Conservation (phyloP, 2,113 vertebrate genomes). For the Lepus timidus region DNA sequence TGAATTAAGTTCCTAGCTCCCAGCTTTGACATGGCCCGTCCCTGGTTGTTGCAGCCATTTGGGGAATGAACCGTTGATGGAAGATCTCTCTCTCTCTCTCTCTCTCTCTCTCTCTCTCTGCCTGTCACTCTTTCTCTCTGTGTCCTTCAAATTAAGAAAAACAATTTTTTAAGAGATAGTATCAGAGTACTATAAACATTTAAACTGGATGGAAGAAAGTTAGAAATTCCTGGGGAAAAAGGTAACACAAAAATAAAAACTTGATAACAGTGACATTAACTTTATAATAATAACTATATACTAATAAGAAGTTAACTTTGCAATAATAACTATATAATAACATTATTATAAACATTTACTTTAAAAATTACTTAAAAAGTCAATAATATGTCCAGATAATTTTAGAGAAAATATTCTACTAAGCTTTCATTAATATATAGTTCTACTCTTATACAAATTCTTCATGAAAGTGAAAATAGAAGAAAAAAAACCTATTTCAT, state of each 20-base stretch:
- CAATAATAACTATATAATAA: too few relatives aligned
- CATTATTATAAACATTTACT: too few relatives aligned
- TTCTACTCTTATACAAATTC: neutral
- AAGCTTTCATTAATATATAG: neutral
- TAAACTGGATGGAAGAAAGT: neutral
- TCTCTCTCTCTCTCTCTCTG: too few relatives aligned
- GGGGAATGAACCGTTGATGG: too few relatives aligned
- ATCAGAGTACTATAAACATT: neutral
- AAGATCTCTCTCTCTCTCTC: too few relatives aligned
- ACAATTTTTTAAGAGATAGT: neutral
- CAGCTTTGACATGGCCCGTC: too few relatives aligned
- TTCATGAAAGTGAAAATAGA: conserved; percentile 17
- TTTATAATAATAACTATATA: neutral
- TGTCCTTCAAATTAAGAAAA: too few relatives aligned
- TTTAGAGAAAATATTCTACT: neutral
- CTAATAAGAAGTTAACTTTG: too few relatives aligned
- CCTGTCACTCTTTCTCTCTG: too few relatives aligned
- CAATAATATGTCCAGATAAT: neutral
- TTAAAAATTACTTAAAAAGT: neutral
- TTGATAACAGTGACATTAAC: neutral
- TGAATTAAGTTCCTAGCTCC: too few relatives aligned
- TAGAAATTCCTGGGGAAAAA: neutral
- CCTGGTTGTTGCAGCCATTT: too few relatives aligned
- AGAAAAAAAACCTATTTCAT: neutral
- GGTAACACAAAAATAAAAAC: neutral